phyloP scores from a whole-genome alignment of 1,140 invertebrate species.

The Nixonia krombeini region DNA sequence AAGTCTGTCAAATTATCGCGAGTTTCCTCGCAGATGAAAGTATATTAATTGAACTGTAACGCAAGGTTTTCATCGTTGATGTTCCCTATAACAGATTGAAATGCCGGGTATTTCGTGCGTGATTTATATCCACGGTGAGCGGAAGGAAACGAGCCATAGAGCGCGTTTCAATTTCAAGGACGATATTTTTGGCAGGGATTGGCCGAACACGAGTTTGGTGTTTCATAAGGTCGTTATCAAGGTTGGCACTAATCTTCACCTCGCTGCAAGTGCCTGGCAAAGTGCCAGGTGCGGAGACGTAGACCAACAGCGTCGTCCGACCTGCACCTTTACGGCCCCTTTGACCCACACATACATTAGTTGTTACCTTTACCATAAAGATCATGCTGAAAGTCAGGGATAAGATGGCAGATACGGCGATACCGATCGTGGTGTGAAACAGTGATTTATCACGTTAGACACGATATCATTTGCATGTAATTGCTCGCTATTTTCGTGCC shows the following conservation, averaged over 20 bases:
- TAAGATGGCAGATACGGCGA: not conserved
- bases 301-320: slow-evolving; percentile 46
- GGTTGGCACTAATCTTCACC: slow-evolving; percentile 61
- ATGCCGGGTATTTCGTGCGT: no score
- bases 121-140: not conserved
- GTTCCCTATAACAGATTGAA: no score
- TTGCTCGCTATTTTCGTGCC: no score
- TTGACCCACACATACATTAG: slow-evolving; percentile 19
- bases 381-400: slow-evolving; percentile 5
- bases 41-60: no score
- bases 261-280: slow-evolving; percentile 53
- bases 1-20: not conserved
- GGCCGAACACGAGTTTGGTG: slow-evolving; percentile 45
- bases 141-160: slow-evolving; percentile 13
- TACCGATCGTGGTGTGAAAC: not conserved
- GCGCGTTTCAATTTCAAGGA: slow-evolving; percentile 59
- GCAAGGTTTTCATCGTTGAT: no score
- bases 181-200: slow-evolving; percentile 55
- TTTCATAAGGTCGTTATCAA: slow-evolving; percentile 64
- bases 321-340: slow-evolving; percentile 39
- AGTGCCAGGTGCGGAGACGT: slow-evolving; percentile 55
- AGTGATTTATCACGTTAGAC: no score
- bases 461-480: no score
- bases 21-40: not conserved
- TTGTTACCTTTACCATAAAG: slow-evolving; percentile 17